A percentile compares a stretch with the other conserved stretches of the same genome.
phyloP scores from a whole-genome alignment of 2,888 invertebrate species.

The Vannuccia rotundouncinata region DNA sequence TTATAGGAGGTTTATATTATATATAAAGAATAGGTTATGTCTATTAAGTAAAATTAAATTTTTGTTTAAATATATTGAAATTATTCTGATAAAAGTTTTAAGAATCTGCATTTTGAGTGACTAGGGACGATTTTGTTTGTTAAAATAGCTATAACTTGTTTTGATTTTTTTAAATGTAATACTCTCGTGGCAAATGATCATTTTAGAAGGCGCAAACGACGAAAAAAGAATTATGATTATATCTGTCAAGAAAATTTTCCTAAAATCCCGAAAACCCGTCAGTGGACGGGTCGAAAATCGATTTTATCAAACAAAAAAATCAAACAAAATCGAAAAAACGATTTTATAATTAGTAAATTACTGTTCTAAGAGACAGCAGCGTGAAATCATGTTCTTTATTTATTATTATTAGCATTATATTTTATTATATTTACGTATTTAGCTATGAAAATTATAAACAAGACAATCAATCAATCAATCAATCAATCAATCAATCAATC shows the following conservation, averaged over 20 bases:
- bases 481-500: no score
- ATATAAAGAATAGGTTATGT: no score
- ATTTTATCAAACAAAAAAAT: no score
- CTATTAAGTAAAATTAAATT: no score
- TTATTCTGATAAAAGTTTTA: no score
- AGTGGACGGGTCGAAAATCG: no score
- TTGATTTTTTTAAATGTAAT: not conserved
- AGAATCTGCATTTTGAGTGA: no score
- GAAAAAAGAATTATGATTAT: not conserved
- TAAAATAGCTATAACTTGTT: not conserved
- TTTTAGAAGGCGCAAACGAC: constrained; percentile 8
- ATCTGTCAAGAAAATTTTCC: not conserved
- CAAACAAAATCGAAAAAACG: not conserved
- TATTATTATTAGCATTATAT: constrained; percentile 14
- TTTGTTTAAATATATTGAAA: no score
- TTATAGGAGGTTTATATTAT: no score
- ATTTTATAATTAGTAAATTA: constrained; percentile 10
- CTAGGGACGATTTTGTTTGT: no score
- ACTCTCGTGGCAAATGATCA: not conserved
- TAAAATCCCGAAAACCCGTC: constrained; percentile 11
- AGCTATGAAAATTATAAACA: not conserved
- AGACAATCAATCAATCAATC: not conserved
- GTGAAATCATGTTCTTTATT: constrained; percentile 10
- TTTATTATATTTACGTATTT: constrained; percentile 17
- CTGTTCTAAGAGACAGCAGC: constrained; percentile 6